Evolutionary conservation across 2,888 invertebrate species (phyloP).

Genomic region (Hydropsyche betteni): DNA sequence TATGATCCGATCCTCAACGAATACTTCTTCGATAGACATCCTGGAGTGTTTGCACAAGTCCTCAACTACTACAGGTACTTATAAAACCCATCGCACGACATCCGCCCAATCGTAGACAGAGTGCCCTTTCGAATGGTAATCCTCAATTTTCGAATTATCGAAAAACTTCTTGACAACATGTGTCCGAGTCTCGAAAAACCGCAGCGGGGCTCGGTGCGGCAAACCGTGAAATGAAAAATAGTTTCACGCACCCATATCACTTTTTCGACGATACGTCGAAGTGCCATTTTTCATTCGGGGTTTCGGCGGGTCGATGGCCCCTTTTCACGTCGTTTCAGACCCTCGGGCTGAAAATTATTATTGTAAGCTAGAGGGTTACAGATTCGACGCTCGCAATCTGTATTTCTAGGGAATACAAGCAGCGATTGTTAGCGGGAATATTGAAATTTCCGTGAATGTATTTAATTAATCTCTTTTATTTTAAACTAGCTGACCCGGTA

Average conservation of each 20-base stretch:
- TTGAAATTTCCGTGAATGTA: no score
- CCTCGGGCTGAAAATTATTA: no score
- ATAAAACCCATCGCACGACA: background rate
- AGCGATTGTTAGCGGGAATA: no score
- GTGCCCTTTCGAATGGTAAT: no score
- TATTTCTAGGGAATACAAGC: no score
- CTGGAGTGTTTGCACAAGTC: slow-evolving; percentile 90
- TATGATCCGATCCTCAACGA: slow-evolving; percentile 90
- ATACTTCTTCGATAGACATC: slow-evolving; percentile 87
- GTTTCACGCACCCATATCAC: slow-evolving; percentile 26
- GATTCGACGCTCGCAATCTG: no score
- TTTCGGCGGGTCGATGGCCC: background rate
- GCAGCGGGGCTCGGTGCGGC: background rate
- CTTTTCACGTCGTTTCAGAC: slow-evolving; percentile 1
- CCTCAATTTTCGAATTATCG: no score
- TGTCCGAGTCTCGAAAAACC: no score
- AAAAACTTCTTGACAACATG: no score
- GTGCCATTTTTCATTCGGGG: slow-evolving; percentile 5
- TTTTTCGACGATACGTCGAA: background rate
- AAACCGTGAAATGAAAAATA: slow-evolving; percentile 27
- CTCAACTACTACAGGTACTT: slow-evolving; percentile 83
- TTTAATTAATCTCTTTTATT: no score
- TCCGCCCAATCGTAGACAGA: background rate
- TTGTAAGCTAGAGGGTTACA: no score
- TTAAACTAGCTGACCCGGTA: no score